phyloP scores from a whole-genome alignment of 2,888 invertebrate genomes.

The Philaethria dido region DNA sequence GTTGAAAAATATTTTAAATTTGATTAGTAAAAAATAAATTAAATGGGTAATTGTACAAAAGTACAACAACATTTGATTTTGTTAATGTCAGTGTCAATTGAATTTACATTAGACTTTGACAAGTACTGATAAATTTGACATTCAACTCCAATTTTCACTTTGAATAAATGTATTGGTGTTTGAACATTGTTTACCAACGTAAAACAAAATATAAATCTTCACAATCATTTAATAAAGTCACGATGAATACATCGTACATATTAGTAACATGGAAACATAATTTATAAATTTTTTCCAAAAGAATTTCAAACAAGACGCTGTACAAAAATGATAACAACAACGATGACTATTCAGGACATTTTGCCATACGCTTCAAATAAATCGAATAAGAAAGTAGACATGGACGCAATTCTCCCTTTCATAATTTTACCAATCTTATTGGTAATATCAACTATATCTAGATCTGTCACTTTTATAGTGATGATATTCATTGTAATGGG shows the following conservation, averaged over 20 bases:
- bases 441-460: constrained; percentile 65
- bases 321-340: constrained; percentile 55
- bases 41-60: no score
- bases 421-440: constrained; percentile 69
- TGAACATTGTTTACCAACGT: not conserved
- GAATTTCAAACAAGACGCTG: not conserved
- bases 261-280: not conserved
- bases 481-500: constrained; percentile 76
- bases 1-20: no score
- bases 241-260: not conserved
- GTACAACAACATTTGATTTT: no score
- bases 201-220: not conserved
- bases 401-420: constrained; percentile 70
- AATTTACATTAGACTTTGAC: constrained; percentile 14
- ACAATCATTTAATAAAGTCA: not conserved
- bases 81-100: no score
- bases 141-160: not conserved
- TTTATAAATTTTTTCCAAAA: not conserved
- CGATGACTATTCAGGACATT: constrained; percentile 66
- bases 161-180: not conserved
- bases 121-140: not conserved
- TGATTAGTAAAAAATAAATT: no score
- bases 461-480: constrained; percentile 63
- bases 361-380: constrained; percentile 58
- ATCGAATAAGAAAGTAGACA: constrained; percentile 64